Evolutionary conservation across 2,888 invertebrate species (phyloP).

Genomic region (Dichetophora obliterata): DNA sequence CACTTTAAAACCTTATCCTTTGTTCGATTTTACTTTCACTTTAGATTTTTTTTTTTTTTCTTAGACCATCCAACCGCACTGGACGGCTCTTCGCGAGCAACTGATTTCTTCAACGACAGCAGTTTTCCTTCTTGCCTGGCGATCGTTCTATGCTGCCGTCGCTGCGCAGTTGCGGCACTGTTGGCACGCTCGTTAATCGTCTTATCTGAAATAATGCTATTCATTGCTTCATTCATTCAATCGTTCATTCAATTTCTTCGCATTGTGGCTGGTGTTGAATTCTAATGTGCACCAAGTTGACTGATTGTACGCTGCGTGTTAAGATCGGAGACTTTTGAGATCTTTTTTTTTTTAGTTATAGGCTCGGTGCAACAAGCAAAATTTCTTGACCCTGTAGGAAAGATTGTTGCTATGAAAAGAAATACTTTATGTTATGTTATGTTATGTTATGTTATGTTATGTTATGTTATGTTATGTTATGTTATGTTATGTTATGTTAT

Average conservation of each 20-base stretch:
- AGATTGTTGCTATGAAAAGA: neutral
- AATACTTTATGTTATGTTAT: constrained; percentile 21
- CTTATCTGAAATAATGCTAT: constrained; percentile 27
- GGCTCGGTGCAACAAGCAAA: neutral
- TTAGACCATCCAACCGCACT: constrained; percentile 65
- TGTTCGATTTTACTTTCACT: constrained; percentile 39
- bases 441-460: constrained; percentile 28
- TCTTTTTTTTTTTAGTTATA: constrained; percentile 4
- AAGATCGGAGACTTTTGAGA: constrained; percentile 1
- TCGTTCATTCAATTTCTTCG: constrained; percentile 27
- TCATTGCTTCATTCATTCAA: constrained; percentile 38
- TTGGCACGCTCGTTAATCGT: neutral
- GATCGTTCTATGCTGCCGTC: neutral
- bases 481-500: constrained; percentile 27
- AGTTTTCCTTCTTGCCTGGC: constrained; percentile 53
- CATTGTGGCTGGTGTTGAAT: constrained; percentile 15
- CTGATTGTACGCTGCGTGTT: neutral
- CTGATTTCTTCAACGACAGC: constrained; percentile 58
- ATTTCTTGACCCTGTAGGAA: neutral
- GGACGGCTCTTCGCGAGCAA: constrained; percentile 67
- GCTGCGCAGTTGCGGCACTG: constrained; percentile 1
- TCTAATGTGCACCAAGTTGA: constrained; percentile 15
- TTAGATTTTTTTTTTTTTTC: constrained; percentile 46
- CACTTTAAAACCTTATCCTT: constrained; percentile 27
- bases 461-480: constrained; percentile 25